A percentile compares a stretch with the other conserved stretches of the same genome.
These are phyloP conservation scores for Hyaena hyaena DNA, from an alignment of 2,113 vertebrate genomes.

Conservation along the genomic window DNA sequence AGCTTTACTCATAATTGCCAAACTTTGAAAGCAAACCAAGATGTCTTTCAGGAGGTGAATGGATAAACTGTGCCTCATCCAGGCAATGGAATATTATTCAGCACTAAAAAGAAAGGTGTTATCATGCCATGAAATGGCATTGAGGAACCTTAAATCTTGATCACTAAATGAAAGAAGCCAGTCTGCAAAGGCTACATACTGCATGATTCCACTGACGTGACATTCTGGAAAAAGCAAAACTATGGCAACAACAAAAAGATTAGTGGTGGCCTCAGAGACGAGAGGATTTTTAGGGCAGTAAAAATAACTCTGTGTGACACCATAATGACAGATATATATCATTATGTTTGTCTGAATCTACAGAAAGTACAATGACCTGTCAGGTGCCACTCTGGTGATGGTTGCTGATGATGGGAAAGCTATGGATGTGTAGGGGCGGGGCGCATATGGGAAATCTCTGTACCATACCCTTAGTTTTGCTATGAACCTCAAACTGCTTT, in stretches of 20 bases:
- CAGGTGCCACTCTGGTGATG: neutral
- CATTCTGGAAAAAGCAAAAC: neutral
- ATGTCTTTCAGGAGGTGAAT: neutral
- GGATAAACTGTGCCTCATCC: neutral
- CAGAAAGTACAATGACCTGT: neutral
- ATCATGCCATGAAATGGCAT: neutral
- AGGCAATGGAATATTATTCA: neutral
- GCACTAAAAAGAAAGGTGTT: neutral
- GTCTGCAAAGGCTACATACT: neutral
- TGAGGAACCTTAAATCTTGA: neutral
- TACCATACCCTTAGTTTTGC: neutral
- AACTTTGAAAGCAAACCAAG: neutral
- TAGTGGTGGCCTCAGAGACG: neutral
- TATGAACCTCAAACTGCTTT: neutral
- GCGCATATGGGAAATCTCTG: neutral
- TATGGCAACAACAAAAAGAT: no score
- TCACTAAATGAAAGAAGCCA: neutral
- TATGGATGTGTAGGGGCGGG: neutral
- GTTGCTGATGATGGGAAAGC: neutral
- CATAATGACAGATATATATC: accelerated
- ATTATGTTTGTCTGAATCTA: neutral
- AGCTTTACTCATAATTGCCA: neutral
- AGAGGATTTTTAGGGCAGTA: neutral
- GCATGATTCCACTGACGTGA: neutral
- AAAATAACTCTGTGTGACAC: neutral